phyloP scores from a whole-genome alignment of 2,113 vertebrate species.

The Oreochromis niloticus region DNA sequence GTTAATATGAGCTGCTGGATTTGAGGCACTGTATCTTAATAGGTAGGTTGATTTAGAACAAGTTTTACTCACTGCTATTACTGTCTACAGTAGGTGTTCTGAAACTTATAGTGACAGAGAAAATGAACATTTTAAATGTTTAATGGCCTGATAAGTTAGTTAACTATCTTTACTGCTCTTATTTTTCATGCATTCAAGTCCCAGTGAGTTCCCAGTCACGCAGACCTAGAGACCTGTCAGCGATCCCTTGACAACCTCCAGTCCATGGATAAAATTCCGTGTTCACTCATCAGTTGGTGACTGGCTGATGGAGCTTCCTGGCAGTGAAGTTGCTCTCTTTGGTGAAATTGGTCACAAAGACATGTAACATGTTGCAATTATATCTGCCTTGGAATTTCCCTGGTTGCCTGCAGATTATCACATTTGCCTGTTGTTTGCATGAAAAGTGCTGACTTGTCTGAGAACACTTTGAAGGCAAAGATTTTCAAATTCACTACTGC shows the following conservation, averaged over 20 bases:
- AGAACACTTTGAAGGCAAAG: not conserved
- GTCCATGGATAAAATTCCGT: not conserved
- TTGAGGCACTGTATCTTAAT: not conserved
- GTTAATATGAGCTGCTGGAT: not conserved
- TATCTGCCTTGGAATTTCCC: not conserved
- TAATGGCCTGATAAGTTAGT: not conserved
- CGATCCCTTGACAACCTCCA: rapidly evolving
- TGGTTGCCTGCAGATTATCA: not conserved
- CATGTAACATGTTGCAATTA: not conserved
- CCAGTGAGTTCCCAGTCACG: not conserved
- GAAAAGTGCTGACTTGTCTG: not conserved
- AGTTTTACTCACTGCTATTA: not conserved
- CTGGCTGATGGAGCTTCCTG: not conserved
- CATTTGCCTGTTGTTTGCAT: not conserved
- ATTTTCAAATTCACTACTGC: not conserved
- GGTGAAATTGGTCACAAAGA: not conserved
- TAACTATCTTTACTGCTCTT: not conserved
- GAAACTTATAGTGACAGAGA: not conserved
- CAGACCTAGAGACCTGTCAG: not conserved
- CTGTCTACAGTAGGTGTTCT: not conserved
- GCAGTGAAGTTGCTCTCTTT: not conserved
- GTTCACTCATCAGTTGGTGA: rapidly evolving
- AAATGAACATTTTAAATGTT: not conserved
- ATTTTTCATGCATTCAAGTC: no score
- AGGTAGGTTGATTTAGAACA: not conserved